Evolutionary conservation across 1,140 invertebrate genomes (phyloP).

Genomic region (Drosophila kikkawai): DNA sequence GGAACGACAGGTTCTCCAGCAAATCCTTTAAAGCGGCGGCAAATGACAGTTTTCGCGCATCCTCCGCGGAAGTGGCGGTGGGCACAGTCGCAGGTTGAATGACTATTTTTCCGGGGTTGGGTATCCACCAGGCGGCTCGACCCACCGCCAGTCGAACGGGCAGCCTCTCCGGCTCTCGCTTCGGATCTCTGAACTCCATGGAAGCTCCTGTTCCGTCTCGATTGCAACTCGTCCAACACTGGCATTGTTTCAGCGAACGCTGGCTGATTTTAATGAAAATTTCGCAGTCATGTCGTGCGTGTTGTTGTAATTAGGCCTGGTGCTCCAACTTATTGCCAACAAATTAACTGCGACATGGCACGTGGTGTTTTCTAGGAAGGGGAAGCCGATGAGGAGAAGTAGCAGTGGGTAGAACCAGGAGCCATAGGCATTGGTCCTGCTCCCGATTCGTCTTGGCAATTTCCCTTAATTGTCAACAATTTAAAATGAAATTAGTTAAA

Average conservation of each 20-base stretch:
- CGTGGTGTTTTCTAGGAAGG: conserved; percentile 58
- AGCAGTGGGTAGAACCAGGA: background rate
- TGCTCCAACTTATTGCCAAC: conserved; percentile 83
- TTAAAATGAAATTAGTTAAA: conserved; percentile 82
- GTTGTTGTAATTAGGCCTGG: conserved; percentile 82
- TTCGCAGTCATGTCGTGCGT: conserved; percentile 82
- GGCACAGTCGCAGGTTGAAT: conserved; percentile 7
- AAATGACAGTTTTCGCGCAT: conserved; percentile 75
- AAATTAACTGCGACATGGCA: conserved; percentile 84
- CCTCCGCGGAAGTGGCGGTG: conserved; percentile 33
- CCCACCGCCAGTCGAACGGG: conserved; percentile 55
- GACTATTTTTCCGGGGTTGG: conserved; percentile 18
- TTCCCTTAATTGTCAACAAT: conserved; percentile 83
- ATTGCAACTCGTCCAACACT: conserved; percentile 61
- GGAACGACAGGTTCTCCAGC: conserved; percentile 79
- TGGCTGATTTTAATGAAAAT: conserved; percentile 82
- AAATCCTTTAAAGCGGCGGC: conserved; percentile 79
- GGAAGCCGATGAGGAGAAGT: background rate
- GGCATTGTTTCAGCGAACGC: conserved; percentile 31
- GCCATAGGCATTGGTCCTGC: conserved; percentile 26
- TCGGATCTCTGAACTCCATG: conserved; percentile 3
- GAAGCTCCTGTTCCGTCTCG: conserved; percentile 47
- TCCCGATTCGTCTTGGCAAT: conserved; percentile 79
- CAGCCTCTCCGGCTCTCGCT: conserved; percentile 10
- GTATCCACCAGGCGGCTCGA: conserved; percentile 78